Evolutionary conservation across 2,797 vertebrate genomes (phyloP).

Genomic region (Etheostoma nigrum): DNA sequence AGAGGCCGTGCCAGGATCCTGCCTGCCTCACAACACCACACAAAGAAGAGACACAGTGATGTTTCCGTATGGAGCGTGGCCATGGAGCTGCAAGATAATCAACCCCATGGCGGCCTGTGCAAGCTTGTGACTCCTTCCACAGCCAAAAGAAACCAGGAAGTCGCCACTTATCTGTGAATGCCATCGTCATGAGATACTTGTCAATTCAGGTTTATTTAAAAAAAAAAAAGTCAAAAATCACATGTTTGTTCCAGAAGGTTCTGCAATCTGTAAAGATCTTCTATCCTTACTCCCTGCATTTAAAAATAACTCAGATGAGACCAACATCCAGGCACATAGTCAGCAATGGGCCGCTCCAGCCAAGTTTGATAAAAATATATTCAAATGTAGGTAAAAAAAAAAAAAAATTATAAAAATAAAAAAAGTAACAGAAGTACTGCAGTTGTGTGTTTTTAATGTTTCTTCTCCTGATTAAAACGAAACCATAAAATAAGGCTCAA

Average conservation of each 20-base stretch:
- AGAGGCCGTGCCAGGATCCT: constrained; percentile 62
- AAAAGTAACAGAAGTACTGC: no score
- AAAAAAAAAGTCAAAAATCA: constrained; percentile 28
- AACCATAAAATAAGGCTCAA: no score
- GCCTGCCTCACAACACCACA: constrained; percentile 54
- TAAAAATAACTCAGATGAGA: neutral
- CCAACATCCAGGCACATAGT: no score
- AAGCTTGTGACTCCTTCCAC: constrained; percentile 41
- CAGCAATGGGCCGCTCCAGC: no score
- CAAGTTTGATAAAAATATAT: no score
- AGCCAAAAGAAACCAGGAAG: constrained; percentile 36
- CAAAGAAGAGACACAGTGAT: constrained; percentile 62
- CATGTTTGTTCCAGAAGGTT: constrained; percentile 26
- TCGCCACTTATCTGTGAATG: constrained; percentile 44
- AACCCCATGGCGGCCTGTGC: constrained; percentile 56
- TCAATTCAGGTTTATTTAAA: constrained; percentile 30
- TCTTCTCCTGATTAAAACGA: no score
- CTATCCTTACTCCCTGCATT: neutral
- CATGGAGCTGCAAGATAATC: constrained; percentile 66
- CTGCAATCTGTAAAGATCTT: constrained; percentile 1
- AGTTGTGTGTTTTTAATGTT: no score
- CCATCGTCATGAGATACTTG: constrained; percentile 32
- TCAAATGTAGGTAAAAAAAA: no score
- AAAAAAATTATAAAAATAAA: no score
- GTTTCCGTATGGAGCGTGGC: constrained; percentile 70